Conservation (phyloP, 2,797 vertebrate genomes). For the Presbytis comata region DNA sequence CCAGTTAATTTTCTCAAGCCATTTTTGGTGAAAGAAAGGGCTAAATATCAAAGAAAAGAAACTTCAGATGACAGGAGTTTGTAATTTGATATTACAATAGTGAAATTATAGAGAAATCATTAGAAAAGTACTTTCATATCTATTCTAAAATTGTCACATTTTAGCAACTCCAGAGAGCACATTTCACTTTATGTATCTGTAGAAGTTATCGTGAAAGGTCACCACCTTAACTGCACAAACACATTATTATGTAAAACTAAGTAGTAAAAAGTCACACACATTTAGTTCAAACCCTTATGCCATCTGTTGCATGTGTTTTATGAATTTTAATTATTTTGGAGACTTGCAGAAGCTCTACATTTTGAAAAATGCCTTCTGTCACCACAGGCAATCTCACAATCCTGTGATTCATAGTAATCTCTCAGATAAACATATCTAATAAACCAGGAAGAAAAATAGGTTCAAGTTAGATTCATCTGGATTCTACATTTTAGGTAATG, state of each 20-base stretch:
- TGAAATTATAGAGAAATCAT: conserved; percentile 42
- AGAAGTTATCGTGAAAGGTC: conserved; percentile 69
- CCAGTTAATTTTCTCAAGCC: not conserved
- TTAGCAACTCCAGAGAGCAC: conserved; percentile 41
- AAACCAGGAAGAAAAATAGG: conserved; percentile 8
- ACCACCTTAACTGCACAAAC: conserved; percentile 65
- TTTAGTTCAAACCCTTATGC: conserved; percentile 82
- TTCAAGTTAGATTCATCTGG: not conserved
- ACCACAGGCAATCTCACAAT: conserved; percentile 70
- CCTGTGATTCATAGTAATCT: conserved; percentile 56
- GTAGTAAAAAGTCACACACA: conserved; percentile 77
- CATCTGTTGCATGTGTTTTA: conserved; percentile 80
- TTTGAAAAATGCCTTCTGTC: conserved; percentile 78
- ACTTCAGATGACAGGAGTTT: not conserved
- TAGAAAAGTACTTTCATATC: not conserved
- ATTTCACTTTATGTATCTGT: conserved; percentile 33
- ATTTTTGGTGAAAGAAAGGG: conserved; percentile 12
- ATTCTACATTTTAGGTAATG: not conserved
- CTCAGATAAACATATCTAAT: conserved; percentile 50
- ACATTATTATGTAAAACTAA: conserved; percentile 75
- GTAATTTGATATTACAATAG: conserved; percentile 29
- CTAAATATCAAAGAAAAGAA: conserved; percentile 42
- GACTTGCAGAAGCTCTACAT: conserved; percentile 76
- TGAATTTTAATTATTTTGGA: conserved; percentile 81
- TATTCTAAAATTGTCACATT: conserved; percentile 51